These are phyloP conservation scores for Eunapius fragilis DNA, from an alignment of 37 sponge, comb jelly and placozoan species.

Conservation along the genomic window DNA sequence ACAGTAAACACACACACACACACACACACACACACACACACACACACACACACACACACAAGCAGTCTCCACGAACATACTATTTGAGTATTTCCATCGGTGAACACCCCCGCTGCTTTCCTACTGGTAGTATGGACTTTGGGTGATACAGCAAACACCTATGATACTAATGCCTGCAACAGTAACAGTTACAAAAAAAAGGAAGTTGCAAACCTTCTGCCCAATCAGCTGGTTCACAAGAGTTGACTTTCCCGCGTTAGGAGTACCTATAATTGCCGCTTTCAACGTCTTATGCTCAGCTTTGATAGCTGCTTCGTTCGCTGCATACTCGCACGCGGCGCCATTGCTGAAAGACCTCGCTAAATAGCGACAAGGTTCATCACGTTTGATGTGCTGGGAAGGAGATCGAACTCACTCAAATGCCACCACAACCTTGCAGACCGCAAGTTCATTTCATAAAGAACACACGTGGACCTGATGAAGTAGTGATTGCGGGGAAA, in stretches of 20 bases:
- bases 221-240: conserved; percentile 77
- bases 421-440: background rate
- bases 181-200: background rate
- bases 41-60: background rate
- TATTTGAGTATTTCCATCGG: conserved; percentile 52
- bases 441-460: background rate
- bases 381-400: background rate
- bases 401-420: background rate
- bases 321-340: background rate
- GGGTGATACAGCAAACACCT: conserved; percentile 79
- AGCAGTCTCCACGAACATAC: conserved; percentile 60
- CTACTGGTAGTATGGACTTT: conserved; percentile 73
- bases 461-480: background rate
- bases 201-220: conserved; percentile 49
- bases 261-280: conserved; percentile 74
- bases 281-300: conserved; percentile 43
- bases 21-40: conserved; percentile 5
- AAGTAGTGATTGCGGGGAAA: background rate
- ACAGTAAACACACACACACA: background rate
- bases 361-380: background rate
- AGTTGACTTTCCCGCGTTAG: conserved; percentile 87
- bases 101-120: conserved; percentile 59
- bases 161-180: too few species aligned
- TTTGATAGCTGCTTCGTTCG: background rate
- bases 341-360: background rate